Percentiles rank a stretch among this genome's conserved stretches.
These are phyloP conservation scores for Gavialis gangeticus DNA, from an alignment of 2,113 vertebrate species.

Conservation along the genomic window DNA sequence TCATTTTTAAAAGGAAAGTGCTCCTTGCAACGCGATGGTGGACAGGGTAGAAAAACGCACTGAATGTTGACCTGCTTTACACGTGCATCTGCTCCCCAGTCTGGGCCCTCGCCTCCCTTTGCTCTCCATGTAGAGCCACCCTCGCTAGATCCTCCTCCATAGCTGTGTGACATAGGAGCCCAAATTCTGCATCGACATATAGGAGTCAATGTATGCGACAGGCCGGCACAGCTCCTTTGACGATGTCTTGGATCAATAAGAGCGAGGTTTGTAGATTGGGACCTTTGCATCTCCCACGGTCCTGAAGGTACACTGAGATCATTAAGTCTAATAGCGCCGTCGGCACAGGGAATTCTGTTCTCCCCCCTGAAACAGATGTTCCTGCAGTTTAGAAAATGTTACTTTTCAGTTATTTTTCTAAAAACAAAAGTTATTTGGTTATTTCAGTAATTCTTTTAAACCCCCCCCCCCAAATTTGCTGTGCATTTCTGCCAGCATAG, in stretches of 20 bases:
- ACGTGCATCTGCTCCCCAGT: neutral
- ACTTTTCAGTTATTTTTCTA: neutral
- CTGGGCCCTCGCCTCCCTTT: neutral
- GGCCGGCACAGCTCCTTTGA: neutral
- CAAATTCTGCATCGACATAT: neutral
- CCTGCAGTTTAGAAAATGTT: neutral
- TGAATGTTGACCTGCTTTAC: neutral
- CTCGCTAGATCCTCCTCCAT: neutral
- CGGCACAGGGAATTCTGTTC: neutral
- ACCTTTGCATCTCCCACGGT: neutral
- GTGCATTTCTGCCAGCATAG: fast-evolving
- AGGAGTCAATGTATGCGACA: neutral
- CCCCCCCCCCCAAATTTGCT: neutral
- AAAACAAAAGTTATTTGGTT: too few species aligned
- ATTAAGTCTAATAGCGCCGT: neutral
- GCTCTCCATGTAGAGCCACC: neutral
- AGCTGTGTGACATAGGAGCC: neutral
- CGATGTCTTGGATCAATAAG: neutral
- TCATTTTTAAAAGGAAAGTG: fast-evolving
- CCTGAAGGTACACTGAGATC: neutral
- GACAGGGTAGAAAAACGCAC: neutral
- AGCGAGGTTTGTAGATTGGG: neutral
- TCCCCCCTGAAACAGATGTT: neutral
- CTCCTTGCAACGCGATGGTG: fast-evolving
- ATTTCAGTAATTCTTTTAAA: too few species aligned